phyloP scores from a whole-genome alignment of 1,140 invertebrate genomes.

The Bombus polaris region DNA sequence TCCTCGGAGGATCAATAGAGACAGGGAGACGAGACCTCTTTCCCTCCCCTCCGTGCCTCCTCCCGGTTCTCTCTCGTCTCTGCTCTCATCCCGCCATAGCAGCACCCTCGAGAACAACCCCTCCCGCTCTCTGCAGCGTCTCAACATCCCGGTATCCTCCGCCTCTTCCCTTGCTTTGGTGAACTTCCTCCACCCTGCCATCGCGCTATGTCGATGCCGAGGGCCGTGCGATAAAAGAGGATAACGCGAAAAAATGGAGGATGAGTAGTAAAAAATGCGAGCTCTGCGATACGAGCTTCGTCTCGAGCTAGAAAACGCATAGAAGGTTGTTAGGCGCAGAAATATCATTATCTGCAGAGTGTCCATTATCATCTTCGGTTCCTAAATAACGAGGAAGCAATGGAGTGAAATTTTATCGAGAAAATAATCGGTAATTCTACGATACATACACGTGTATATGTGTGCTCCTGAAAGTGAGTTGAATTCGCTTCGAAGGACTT shows the following conservation, averaged over 20 bases:
- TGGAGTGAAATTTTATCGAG: background rate
- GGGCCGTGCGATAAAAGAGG: conserved; percentile 23
- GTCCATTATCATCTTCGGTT: background rate
- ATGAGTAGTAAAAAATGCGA: background rate
- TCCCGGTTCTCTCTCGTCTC: conserved; percentile 59
- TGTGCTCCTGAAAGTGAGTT: background rate
- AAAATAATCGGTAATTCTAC: background rate
- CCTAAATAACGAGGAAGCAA: background rate
- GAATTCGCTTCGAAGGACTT: background rate
- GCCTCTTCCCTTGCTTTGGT: conserved; percentile 46
- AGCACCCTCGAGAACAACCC: conserved; percentile 58
- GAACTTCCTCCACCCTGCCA: conserved; percentile 38
- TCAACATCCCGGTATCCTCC: conserved; percentile 65
- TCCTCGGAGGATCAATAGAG: conserved; percentile 82
- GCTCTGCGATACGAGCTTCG: background rate
- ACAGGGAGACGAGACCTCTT: conserved; percentile 82
- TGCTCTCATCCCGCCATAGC: conserved; percentile 64
- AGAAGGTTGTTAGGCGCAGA: background rate
- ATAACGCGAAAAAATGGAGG: conserved; percentile 26
- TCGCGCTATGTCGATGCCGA: conserved; percentile 5
- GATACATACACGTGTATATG: background rate
- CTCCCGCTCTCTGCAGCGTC: conserved; percentile 62
- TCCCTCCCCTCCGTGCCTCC: conserved; percentile 60
- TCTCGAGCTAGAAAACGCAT: background rate
- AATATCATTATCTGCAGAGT: background rate